Percentiles rank a stretch among this genome's conserved stretches.
phyloP scores from a whole-genome alignment of 1,140 invertebrate genomes.

The Drosophila bocki region DNA sequence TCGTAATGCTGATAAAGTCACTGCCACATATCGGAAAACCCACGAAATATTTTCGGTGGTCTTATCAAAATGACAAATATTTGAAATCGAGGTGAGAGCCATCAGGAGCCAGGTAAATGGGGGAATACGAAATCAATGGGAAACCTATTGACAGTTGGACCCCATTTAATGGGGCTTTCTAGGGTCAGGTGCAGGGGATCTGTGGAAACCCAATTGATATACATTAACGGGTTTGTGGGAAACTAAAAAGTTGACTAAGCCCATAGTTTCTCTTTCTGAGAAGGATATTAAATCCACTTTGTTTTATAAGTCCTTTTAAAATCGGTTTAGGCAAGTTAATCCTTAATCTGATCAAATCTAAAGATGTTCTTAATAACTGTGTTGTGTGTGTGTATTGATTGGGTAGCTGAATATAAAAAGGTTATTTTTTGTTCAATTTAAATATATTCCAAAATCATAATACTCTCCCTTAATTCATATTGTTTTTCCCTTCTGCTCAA shows the following conservation, averaged over 20 bases:
- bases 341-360: neutral
- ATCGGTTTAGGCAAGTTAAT: neutral
- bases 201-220: neutral
- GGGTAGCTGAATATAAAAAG: too few species aligned
- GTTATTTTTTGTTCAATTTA: neutral
- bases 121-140: constrained; percentile 25
- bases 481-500: neutral
- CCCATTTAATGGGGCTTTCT: constrained; percentile 1
- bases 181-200: neutral
- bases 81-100: constrained; percentile 72
- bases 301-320: neutral
- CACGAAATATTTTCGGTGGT: constrained; percentile 54
- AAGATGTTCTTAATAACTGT: neutral
- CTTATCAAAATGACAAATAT: constrained; percentile 79
- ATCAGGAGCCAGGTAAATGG: constrained; percentile 14
- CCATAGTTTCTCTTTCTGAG: neutral
- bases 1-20: constrained; percentile 28
- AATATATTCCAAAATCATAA: neutral
- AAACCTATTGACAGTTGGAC: constrained; percentile 5
- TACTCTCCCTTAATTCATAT: neutral
- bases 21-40: constrained; percentile 22
- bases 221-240: neutral
- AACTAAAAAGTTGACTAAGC: neutral
- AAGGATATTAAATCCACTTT: neutral
- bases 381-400: too few species aligned